Evolutionary conservation across 2,113 vertebrate genomes (phyloP).

Genomic region (Dicrurus megarhynchus): DNA sequence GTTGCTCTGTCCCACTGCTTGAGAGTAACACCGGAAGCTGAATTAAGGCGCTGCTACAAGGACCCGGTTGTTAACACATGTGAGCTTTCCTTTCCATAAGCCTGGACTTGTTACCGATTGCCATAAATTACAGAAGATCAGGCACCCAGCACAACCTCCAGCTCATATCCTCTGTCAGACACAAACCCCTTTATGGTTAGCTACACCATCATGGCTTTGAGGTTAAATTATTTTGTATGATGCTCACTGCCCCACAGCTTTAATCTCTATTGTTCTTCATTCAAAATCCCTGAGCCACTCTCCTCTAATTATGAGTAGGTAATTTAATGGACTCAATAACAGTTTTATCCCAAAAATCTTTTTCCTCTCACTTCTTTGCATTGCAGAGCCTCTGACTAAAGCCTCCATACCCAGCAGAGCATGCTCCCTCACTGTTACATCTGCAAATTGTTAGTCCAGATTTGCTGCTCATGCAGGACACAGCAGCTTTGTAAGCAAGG

Average conservation of each 20-base stretch:
- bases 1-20: neutral
- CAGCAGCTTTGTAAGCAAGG: neutral
- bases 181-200: neutral
- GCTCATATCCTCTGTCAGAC: neutral
- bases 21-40: neutral
- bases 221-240: neutral
- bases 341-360: neutral
- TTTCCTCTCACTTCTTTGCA: neutral
- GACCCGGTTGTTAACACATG: neutral
- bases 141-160: neutral
- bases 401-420: neutral
- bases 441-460: neutral
- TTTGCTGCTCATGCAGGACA: neutral
- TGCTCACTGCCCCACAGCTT: neutral
- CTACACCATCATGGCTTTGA: neutral
- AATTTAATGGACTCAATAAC: neutral
- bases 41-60: neutral
- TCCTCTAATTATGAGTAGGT: neutral
- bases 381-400: neutral
- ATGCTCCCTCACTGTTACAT: neutral
- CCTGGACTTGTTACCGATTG: neutral
- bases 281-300: neutral
- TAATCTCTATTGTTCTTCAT: neutral
- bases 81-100: neutral
- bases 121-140: constrained; percentile 9